Conservation (phyloP, 2,113 vertebrate species). For the Burhinus oedicnemus region DNA sequence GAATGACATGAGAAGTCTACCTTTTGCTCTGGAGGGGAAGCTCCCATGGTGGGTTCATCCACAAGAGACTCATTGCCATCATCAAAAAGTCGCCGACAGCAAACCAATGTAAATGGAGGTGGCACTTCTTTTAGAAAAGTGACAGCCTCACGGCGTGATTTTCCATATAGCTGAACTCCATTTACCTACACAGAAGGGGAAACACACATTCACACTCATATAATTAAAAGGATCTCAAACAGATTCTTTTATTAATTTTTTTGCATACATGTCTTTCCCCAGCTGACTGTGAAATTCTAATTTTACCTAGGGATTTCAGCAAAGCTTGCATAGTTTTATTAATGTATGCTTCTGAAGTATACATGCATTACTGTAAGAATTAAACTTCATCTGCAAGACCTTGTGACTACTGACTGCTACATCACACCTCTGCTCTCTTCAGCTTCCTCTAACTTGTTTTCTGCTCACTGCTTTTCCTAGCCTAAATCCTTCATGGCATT, state of each 20-base stretch:
- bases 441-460: not conserved
- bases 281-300: not conserved
- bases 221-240: not conserved
- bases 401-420: not conserved
- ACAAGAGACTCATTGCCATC: slow-evolving; percentile 77
- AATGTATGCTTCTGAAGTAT: not conserved
- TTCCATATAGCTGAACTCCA: slow-evolving; percentile 87
- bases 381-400: not conserved
- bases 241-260: not conserved
- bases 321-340: not conserved
- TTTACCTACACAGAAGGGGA: slow-evolving; percentile 82
- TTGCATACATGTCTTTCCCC: not conserved
- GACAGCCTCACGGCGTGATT: slow-evolving; percentile 88
- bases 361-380: not conserved
- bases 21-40: slow-evolving; percentile 18
- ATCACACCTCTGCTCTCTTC: not conserved
- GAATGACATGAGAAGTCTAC: not conserved
- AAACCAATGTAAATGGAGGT: slow-evolving; percentile 91
- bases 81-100: slow-evolving; percentile 85
- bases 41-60: slow-evolving; percentile 27
- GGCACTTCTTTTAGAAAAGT: slow-evolving; percentile 93
- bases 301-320: not conserved
- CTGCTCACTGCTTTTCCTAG: not conserved
- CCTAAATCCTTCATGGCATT: not conserved
- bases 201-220: not conserved